Conservation (phyloP, 2,888 invertebrate genomes). For the Agonopterix arenella region DNA sequence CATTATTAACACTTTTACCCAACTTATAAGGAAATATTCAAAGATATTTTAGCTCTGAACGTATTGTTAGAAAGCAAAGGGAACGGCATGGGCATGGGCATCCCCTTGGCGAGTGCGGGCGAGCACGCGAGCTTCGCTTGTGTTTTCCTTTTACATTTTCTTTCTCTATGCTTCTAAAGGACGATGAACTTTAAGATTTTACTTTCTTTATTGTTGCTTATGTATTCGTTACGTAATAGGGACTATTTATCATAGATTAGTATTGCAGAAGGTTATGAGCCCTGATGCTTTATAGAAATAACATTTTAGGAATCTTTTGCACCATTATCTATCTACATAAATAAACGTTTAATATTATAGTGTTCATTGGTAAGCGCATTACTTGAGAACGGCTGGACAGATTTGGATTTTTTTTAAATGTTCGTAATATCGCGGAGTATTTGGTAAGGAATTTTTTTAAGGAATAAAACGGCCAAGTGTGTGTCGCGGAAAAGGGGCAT, state of each 20-base stretch:
- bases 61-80: not conserved
- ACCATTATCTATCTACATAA: too few species aligned
- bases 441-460: too few species aligned
- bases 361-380: too few species aligned
- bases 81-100: too few species aligned
- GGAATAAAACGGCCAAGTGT: too few species aligned
- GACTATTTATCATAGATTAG: not conserved
- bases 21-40: not conserved
- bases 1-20: not conserved
- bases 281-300: not conserved
- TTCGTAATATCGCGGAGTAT: too few species aligned
- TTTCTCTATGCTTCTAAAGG: slow-evolving; percentile 26
- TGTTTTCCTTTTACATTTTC: slow-evolving; percentile 16
- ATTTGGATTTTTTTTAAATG: too few species aligned
- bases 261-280: not conserved
- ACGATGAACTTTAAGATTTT: slow-evolving; percentile 49
- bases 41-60: not conserved
- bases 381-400: too few species aligned
- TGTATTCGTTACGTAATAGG: slow-evolving; percentile 7
- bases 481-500: too few species aligned
- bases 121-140: not conserved
- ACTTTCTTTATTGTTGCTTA: slow-evolving; percentile 25
- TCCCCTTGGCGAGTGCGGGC: not conserved
- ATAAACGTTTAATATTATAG: too few species aligned
- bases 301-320: too few species aligned